phyloP scores from a whole-genome alignment of 1,140 invertebrate genomes.

The Neodiprion virginianus region DNA sequence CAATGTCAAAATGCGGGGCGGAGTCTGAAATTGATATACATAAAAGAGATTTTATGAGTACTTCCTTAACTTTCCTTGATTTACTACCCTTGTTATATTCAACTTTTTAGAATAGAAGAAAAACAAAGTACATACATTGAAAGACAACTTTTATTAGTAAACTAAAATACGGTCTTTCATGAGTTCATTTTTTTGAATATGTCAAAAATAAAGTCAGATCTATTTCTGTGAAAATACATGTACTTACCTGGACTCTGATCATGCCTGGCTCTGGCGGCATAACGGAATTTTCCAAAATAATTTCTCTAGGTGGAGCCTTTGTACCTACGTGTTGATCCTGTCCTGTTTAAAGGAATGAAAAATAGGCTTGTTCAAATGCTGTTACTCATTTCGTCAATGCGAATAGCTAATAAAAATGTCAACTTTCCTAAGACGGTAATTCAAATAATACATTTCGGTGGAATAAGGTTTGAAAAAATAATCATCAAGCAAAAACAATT shows the following conservation, averaged over 20 bases:
- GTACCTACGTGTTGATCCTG: constrained; percentile 85
- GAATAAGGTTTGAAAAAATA: background rate
- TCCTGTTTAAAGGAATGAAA: constrained; percentile 53
- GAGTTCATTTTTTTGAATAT: background rate
- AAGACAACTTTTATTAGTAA: too few relatives aligned
- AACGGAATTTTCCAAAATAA: constrained; percentile 82
- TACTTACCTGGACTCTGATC: constrained; percentile 70
- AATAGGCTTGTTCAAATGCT: constrained; percentile 1
- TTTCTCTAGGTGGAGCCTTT: constrained; percentile 81
- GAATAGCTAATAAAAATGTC: background rate
- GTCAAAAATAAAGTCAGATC: background rate
- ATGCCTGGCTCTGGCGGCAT: constrained; percentile 74
- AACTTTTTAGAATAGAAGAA: too few relatives aligned
- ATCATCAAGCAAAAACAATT: background rate
- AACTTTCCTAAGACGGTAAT: background rate
- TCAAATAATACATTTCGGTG: background rate
- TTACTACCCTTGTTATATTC: too few relatives aligned
- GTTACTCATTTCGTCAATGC: background rate
- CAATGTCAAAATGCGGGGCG: constrained; percentile 80
- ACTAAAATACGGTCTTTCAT: too few relatives aligned
- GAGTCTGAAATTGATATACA: constrained; percentile 64
- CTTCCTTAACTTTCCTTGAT: background rate
- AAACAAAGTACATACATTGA: too few relatives aligned
- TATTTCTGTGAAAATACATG: background rate
- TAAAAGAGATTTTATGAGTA: constrained; percentile 4